phyloP scores from a whole-genome alignment of 2,888 invertebrate species.

The Acleris sparsana region DNA sequence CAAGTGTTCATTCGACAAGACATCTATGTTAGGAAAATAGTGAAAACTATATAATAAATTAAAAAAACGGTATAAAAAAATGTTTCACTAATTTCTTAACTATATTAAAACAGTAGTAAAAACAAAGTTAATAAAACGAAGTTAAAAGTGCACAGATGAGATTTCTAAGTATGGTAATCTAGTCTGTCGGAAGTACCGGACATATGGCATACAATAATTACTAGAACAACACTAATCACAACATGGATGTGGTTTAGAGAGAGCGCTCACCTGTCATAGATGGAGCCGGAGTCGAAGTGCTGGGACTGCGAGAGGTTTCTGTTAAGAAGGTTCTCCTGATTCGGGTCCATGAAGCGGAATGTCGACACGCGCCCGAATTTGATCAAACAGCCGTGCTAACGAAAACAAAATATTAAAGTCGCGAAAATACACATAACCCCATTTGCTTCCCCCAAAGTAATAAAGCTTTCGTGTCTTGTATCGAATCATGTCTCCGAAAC shows the following conservation, averaged over 20 bases:
- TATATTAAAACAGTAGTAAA: slow-evolving; percentile 14
- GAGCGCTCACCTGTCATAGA: slow-evolving; percentile 90
- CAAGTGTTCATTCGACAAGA: slow-evolving; percentile 45
- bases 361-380: slow-evolving; percentile 94
- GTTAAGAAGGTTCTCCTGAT: slow-evolving; percentile 90
- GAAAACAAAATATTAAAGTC: neutral
- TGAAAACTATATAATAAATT: slow-evolving; percentile 20
- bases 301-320: slow-evolving; percentile 89
- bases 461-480: neutral
- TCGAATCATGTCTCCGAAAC: slow-evolving; percentile 9
- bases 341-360: slow-evolving; percentile 93
- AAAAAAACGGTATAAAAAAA: slow-evolving; percentile 10
- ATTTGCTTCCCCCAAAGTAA: neutral
- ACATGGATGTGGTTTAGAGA: slow-evolving; percentile 47
- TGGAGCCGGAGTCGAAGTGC: slow-evolving; percentile 89
- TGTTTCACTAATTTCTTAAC: slow-evolving; percentile 32
- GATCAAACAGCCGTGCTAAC: slow-evolving; percentile 91
- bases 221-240: slow-evolving; percentile 58
- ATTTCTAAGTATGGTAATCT: slow-evolving; percentile 6
- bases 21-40: slow-evolving; percentile 46
- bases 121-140: slow-evolving; percentile 21
- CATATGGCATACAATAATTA: slow-evolving; percentile 22
- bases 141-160: slow-evolving; percentile 27
- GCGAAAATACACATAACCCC: neutral
- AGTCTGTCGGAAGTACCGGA: slow-evolving; percentile 20